Base-by-base conservation (phyloP, 2,797 vertebrate genomes). In the Pipistrellus kuhlii region DNA sequence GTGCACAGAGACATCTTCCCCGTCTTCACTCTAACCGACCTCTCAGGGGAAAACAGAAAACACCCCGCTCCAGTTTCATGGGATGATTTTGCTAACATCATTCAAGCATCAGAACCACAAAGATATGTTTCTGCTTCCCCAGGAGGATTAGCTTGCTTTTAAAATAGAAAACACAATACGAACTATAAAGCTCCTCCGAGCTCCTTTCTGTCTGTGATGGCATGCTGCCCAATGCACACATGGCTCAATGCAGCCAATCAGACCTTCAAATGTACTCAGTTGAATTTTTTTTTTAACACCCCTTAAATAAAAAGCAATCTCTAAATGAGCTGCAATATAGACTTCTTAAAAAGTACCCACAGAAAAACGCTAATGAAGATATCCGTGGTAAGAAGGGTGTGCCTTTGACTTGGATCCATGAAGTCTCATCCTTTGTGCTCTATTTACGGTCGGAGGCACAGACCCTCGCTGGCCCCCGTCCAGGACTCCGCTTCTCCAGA, bases 141-240 rank as follows among this genome's bases (percentile, higher is more conserved):
- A 62, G 10, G 18, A 88, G 71, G 30, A 73, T 66, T 81, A 5
- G 17, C 81, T 85, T 91, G 46, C 51, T 82, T 93, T 95, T 51
- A 92, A 86, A 75, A 59, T 62, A 62, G 14, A 92, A 86, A 73
- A 66, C 66, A 62, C 46, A 46, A 77, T 44, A 55, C n/a, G 62
- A 83, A 35, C 48, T 17, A 48, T 48, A 66, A 48, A 68, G 81
- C 62, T 66, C 13, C 7, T 35, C 6, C 5, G 44, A 66, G 44
- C 44, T 17, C 81, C 13, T 35, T 48, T 66, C 17, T 32, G 32
- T 66, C 41, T 66, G 59, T 13, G 20, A 23, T 32, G 44, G 80
- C 13, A 32, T 17, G 80, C 59, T 48, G 81, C 30, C 62, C 1
- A 0, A 35, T 32, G 66, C 62, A 83, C 5, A 13, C 35, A 66